Evolutionary conservation across 2,113 vertebrate genomes (phyloP), one percentile per base, ranked within the genome.

Genomic region (Sylvia atricapilla): DNA sequence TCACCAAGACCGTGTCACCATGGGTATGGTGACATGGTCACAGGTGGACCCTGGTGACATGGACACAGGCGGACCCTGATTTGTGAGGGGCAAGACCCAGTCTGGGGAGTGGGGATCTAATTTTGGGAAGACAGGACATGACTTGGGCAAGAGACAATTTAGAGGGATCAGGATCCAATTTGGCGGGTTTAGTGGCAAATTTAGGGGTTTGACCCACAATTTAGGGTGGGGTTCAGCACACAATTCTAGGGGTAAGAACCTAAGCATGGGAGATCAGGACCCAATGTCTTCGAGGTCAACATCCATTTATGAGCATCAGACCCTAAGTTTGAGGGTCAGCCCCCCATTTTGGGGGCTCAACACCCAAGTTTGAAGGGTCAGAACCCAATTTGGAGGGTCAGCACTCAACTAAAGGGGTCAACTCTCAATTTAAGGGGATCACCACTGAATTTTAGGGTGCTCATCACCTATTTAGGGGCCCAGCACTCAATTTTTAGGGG

Each of bases 61-160:
- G 14, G 49, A 17, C 49, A 47, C 3, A 16, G 28, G 7, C 20
- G 7, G 21, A 43, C 21, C 17, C 50, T 37, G 25, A 31, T 13
- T 18, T 27, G 35, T 10, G 41, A n/a, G 37, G 37, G 30, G 30
- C 33, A 39, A 43, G 25, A 58, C 16, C 21, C 31, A 17, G 0
- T 17, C 24, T 31, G 44, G 37, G 35, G 4, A 21, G 9, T 15
- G 3, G 15, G 31, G 27, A 15, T 37, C 46, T 44, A 6, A 23
- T 68, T 52, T 52, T 31, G 37, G 10, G n/a, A 27, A 53, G 2
- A 19, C 7, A 19, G 4, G 15, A 44, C 21, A 25, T 0, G 0
- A 37, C 44, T 59, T 37, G 21, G 18, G 43, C 21, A 31, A 30
- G 11, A 64, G 14, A 31, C 4, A 23, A 56, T 28, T 58, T 28